Conservation (phyloP, 2,888 invertebrate genomes). For the Diarsia rubi region DNA sequence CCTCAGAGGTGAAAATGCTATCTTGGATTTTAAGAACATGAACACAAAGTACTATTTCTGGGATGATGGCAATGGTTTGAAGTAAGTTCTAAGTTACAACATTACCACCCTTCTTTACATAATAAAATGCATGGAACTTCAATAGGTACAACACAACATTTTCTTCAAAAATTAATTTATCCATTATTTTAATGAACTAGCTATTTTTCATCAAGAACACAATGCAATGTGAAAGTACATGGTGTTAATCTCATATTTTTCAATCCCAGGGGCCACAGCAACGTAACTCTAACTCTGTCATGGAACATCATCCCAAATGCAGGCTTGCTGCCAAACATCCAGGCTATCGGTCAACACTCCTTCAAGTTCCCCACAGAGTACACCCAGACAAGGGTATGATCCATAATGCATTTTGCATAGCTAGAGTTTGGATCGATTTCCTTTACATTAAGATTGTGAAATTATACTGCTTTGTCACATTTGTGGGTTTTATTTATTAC, state of each 20-base stretch:
- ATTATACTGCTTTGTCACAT: conserved; percentile 74
- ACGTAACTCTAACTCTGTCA: conserved; percentile 98
- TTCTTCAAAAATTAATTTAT: background rate
- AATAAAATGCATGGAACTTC: background rate
- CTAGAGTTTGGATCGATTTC: conserved; percentile 56
- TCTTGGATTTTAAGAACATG: conserved; percentile 97
- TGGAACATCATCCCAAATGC: conserved; percentile 99
- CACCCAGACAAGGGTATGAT: conserved; percentile 91
- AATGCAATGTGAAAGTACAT: background rate
- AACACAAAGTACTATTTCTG: conserved; percentile 99
- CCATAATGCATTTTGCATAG: conserved; percentile 65
- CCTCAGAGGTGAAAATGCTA: conserved; percentile 97
- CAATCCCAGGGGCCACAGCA: conserved; percentile 95
- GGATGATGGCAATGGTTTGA: conserved; percentile 99
- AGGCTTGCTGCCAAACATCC: conserved; percentile 97
- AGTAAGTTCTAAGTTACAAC: conserved; percentile 90
- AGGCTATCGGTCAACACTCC: conserved; percentile 95
- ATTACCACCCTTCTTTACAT: background rate
- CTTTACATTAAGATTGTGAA: conserved; percentile 75
- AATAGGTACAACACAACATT: background rate
- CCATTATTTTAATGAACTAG: background rate
- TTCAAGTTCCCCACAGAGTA: conserved; percentile 98
- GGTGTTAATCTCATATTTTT: conserved; percentile 55
- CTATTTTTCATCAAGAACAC: background rate
- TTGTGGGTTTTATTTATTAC: conserved; percentile 70